These are phyloP conservation scores for Sericinus montela DNA, from an alignment of 2,888 invertebrate species.

Conservation along the genomic window DNA sequence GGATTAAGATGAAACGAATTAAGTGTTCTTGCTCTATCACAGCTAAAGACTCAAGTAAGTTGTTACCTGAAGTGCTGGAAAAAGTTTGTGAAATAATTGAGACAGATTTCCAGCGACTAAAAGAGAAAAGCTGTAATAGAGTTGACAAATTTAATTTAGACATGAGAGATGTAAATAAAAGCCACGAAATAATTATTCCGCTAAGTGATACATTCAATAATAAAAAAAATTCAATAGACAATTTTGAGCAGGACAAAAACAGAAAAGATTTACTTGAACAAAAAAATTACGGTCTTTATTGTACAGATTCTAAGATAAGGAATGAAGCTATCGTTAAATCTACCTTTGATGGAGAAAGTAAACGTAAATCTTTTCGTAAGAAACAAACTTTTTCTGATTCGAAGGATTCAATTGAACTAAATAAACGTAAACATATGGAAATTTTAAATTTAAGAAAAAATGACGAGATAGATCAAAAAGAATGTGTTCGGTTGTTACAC, in stretches of 20 bases:
- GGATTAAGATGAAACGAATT: constrained; percentile 58
- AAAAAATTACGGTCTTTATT: neutral
- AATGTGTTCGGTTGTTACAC: neutral
- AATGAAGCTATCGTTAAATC: no score
- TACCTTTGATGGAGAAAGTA: no score
- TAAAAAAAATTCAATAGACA: neutral
- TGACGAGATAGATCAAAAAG: constrained; percentile 7
- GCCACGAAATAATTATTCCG: neutral
- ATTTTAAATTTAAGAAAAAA: neutral
- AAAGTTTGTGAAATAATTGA: constrained; percentile 58
- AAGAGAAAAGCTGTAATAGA: constrained; percentile 24
- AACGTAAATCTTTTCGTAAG: no score
- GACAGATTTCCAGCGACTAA: constrained; percentile 59
- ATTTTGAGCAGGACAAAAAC: neutral
- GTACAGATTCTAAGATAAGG: no score
- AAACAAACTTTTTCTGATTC: no score
- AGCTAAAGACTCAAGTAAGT: constrained; percentile 32
- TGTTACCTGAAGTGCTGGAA: constrained; percentile 47
- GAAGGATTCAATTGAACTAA: no score
- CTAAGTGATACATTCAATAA: neutral
- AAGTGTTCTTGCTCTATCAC: constrained; percentile 45
- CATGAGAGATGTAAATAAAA: neutral
- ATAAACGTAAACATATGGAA: no score
- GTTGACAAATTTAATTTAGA: neutral
- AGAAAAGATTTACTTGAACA: neutral